Conservation (phyloP, 2,888 invertebrate species). For the Apamea epomidion region DNA sequence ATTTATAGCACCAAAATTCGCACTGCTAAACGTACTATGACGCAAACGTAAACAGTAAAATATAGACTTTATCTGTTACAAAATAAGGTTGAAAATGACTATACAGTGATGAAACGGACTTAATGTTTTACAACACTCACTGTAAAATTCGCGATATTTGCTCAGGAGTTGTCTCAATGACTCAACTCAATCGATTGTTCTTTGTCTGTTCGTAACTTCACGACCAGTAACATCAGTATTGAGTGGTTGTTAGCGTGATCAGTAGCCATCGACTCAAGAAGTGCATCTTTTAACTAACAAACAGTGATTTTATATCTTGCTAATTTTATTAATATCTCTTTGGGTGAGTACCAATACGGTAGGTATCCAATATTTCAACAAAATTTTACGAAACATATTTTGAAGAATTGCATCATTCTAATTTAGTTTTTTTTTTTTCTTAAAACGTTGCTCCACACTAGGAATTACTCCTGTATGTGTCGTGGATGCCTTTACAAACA, state of each 20-base stretch:
- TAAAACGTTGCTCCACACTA: too few relatives aligned
- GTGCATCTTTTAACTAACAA: not conserved
- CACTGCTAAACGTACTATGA: slow-evolving; percentile 29
- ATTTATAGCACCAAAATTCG: slow-evolving; percentile 13
- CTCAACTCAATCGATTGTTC: slow-evolving; percentile 31
- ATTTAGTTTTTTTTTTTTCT: too few relatives aligned
- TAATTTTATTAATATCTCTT: not conserved
- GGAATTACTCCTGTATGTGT: too few relatives aligned
- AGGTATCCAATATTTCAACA: too few relatives aligned
- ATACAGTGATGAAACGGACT: not conserved
- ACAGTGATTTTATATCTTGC: slow-evolving; percentile 25
- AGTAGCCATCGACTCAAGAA: not conserved
- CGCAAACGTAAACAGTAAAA: slow-evolving; percentile 4
- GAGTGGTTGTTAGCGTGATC: slow-evolving; percentile 2
- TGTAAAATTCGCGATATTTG: not conserved
- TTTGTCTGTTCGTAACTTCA: not conserved
- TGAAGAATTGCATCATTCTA: slow-evolving; percentile 3
- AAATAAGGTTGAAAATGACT: slow-evolving; percentile 7
- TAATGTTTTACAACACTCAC: slow-evolving; percentile 6
- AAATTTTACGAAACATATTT: not conserved
- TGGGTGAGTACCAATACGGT: slow-evolving; percentile 32
- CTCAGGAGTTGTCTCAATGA: slow-evolving; percentile 16
- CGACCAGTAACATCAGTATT: slow-evolving; percentile 4
- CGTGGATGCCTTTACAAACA: too few relatives aligned
- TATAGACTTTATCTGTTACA: not conserved